Evolutionary conservation across 2,888 invertebrate species (phyloP).

Genomic region (Agrotis exclamationis): DNA sequence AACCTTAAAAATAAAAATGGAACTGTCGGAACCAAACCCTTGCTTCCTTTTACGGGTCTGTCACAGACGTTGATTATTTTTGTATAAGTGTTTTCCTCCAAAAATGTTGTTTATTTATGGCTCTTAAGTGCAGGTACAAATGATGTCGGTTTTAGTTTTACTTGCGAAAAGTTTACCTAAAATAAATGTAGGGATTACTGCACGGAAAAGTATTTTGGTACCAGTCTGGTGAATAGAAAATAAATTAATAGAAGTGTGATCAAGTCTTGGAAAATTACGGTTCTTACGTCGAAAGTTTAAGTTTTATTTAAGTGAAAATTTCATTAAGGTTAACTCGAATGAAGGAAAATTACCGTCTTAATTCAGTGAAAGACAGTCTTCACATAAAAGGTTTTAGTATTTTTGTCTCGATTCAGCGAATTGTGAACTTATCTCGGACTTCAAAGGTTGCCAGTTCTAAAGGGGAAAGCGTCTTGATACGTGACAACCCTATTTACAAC

Average conservation of each 20-base stretch:
- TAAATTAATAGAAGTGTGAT: not conserved
- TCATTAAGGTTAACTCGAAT: constrained; percentile 1
- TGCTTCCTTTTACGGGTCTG: not conserved
- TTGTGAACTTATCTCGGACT: constrained; percentile 45
- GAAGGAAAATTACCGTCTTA: constrained; percentile 20
- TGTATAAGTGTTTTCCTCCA: not conserved
- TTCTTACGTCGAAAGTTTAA: constrained; percentile 12
- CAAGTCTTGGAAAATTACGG: not conserved
- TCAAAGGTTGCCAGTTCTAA: constrained; percentile 51
- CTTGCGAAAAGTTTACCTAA: not conserved
- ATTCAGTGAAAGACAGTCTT: constrained; percentile 30
- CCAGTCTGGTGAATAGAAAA: constrained; percentile 6
- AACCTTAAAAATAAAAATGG: not conserved
- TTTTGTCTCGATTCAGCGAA: constrained; percentile 50
- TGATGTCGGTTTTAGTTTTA: not conserved
- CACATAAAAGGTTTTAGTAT: constrained; percentile 32
- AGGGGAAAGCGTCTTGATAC: constrained; percentile 31
- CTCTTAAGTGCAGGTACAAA: not conserved
- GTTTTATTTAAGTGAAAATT: constrained; percentile 23
- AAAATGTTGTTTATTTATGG: not conserved
- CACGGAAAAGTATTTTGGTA: constrained; percentile 6
- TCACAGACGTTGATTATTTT: constrained; percentile 1
- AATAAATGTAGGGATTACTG: not conserved
- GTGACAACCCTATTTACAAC: constrained; percentile 53
- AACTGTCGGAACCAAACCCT: too few species aligned